Conservation (phyloP, 1,140 invertebrate genomes). For the Atta colombica region DNA sequence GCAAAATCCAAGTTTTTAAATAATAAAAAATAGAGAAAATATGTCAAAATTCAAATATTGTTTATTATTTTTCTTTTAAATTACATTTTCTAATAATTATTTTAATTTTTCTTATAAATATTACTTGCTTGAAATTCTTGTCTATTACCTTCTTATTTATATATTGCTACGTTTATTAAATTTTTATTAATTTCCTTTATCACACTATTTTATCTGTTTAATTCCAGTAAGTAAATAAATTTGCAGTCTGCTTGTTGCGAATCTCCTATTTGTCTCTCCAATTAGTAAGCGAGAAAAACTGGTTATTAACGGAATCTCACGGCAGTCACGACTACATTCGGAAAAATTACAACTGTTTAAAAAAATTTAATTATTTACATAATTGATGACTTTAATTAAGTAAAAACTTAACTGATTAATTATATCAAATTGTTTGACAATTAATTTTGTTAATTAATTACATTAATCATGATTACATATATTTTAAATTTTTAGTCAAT, state of each 20-base stretch:
- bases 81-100: not conserved
- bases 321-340: not conserved
- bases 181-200: not conserved
- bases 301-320: not conserved
- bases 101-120: not conserved
- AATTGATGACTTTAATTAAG: no score
- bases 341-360: not conserved
- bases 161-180: not conserved
- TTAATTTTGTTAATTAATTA: no score
- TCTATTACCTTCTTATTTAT: not conserved
- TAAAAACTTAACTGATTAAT: no score
- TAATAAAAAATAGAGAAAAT: not conserved
- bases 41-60: not conserved
- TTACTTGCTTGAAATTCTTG: not conserved
- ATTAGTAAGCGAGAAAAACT: not conserved
- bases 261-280: conserved; percentile 4
- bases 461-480: no score
- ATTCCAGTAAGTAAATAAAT: not conserved
- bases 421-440: no score
- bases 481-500: no score
- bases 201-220: not conserved
- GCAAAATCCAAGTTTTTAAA: not conserved
- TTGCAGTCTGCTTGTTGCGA: not conserved
- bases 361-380: not conserved
- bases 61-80: not conserved